Evolutionary conservation across 1,140 invertebrate species (phyloP), one percentile per base, ranked within the genome.

Genomic region (Rhyzopertha dominica): DNA sequence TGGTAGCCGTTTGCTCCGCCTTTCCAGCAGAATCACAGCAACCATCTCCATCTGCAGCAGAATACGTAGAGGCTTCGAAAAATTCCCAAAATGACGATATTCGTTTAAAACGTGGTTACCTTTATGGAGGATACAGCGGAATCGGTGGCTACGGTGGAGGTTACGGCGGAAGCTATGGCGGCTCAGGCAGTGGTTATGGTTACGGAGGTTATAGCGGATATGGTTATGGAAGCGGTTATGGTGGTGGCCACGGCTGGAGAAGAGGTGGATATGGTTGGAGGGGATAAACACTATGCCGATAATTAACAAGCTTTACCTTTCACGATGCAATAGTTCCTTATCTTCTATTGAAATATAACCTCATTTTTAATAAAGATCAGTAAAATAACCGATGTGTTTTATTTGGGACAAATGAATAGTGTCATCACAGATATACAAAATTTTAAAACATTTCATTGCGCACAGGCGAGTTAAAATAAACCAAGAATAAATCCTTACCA

Each of bases 111-210:
- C n/a, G n/a, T n/a, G n/a, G n/a, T n/a, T n/a, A n/a, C n/a, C n/a
- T n/a, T n/a, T n/a, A n/a, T n/a, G n/a, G n/a, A n/a, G n/a, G n/a
- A n/a, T n/a, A n/a, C n/a, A n/a, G n/a, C n/a, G n/a, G n/a, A n/a
- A n/a, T n/a, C 9, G 41, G 41, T 22, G 42, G 32, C 5, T 35
- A 46, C 20, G 49, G 43, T n/a, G 28, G 26, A 20, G 43, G 48
- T 28, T 30, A 13, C 18, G 36, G 44, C 10, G 44, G 44, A 10
- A 17, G 37, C 20, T 26, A 10, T 23, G 25, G 28, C 4, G 23
- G 25, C 12, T 16, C 8, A 13, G 36, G 42, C 19, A 23, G 22
- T 12, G 22, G 17, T 13, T 29, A 32, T 36, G 22, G 31, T 12
- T 19, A 34, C 18, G 28, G 31, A 22, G 31, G 31, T 7, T n/a